Evolutionary conservation across 2,113 vertebrate species (phyloP).

Genomic region (Chaenogobius annularis): DNA sequence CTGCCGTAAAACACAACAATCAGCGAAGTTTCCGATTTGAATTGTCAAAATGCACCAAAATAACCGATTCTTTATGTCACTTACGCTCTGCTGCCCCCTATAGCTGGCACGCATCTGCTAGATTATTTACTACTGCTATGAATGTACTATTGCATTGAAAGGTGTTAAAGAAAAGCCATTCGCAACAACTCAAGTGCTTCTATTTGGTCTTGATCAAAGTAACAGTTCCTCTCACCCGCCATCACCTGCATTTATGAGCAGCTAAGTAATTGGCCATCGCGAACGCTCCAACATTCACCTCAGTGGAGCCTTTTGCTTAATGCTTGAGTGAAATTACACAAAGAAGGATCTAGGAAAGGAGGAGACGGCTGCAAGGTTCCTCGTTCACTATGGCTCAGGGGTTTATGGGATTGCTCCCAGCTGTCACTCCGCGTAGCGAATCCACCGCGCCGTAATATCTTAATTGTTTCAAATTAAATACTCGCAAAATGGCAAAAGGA

Average conservation of each 20-base stretch:
- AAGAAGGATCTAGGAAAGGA: constrained; percentile 27
- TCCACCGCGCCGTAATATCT: constrained; percentile 65
- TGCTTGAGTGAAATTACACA: constrained; percentile 39
- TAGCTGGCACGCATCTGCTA: constrained; percentile 64
- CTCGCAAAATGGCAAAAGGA: constrained; percentile 72
- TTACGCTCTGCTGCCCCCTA: constrained; percentile 84
- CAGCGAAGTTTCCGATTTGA: too few relatives aligned
- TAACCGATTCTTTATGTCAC: background rate
- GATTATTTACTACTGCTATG: constrained; percentile 27
- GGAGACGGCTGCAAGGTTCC: constrained; percentile 57
- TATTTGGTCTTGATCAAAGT: constrained; percentile 52
- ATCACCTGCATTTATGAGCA: constrained; percentile 59
- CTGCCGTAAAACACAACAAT: too few relatives aligned
- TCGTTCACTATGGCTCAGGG: constrained; percentile 60
- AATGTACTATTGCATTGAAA: constrained; percentile 46
- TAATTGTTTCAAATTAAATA: constrained; percentile 80
- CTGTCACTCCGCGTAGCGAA: constrained; percentile 70
- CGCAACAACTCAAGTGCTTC: constrained; percentile 47
- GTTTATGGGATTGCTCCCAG: constrained; percentile 76
- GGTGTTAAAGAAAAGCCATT: constrained; percentile 37
- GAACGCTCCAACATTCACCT: constrained; percentile 48
- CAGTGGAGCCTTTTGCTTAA: constrained; percentile 43
- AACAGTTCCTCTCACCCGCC: constrained; percentile 50
- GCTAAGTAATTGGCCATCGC: constrained; percentile 47
- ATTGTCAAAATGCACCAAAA: background rate